phyloP scores from a whole-genome alignment of 2,113 vertebrate genomes.

The Paraplagusia blochii region DNA sequence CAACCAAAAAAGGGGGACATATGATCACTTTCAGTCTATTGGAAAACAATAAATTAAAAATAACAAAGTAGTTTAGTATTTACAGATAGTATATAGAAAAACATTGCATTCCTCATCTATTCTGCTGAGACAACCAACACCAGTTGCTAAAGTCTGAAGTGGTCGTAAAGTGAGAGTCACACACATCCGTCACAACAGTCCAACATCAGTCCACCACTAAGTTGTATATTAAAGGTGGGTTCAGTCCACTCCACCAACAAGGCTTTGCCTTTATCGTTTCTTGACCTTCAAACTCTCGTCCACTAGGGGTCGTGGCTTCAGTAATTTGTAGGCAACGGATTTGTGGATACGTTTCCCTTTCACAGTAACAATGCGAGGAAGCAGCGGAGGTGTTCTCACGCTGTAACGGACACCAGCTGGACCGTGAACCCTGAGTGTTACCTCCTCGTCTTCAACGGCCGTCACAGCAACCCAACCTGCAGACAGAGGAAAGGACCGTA shows the following conservation, averaged over 20 bases:
- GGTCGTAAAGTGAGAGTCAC: no score
- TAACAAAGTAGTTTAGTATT: no score
- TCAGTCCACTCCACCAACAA: not conserved
- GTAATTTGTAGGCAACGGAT: conserved; percentile 77
- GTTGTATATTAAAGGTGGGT: no score
- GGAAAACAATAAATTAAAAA: no score
- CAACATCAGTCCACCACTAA: no score
- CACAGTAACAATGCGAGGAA: conserved; percentile 79
- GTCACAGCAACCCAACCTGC: conserved; percentile 93
- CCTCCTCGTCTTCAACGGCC: conserved; percentile 54
- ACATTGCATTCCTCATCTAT: no score
- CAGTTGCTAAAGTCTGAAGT: no score
- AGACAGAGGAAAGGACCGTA: not conserved
- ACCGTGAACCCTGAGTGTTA: conserved; percentile 77
- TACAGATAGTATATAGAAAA: no score
- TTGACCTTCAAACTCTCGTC: conserved; percentile 48
- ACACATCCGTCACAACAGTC: no score
- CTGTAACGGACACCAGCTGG: conserved; percentile 67
- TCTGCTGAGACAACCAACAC: no score
- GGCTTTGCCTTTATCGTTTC: not conserved
- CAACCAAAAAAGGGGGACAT: no score
- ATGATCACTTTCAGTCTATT: no score
- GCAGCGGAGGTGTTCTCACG: conserved; percentile 79
- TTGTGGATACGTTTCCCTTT: conserved; percentile 80
- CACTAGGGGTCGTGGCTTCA: conserved; percentile 66